phyloP scores from a whole-genome alignment of 1,140 invertebrate species.

The Apis laboriosa region DNA sequence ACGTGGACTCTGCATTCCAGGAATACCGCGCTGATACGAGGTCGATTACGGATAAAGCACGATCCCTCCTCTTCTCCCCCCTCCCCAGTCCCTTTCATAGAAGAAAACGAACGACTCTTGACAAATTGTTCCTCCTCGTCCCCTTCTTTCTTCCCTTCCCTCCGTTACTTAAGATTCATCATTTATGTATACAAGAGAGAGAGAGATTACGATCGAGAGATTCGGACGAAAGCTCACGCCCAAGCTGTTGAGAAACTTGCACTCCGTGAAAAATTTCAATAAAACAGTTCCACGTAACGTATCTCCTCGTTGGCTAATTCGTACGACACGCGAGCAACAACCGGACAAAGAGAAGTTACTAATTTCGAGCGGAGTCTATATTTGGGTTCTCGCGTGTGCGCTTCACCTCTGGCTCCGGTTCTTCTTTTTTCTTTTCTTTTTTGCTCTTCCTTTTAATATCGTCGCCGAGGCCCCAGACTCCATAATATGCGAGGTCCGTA shows the following conservation, averaged over 20 bases:
- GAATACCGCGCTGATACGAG: constrained; percentile 61
- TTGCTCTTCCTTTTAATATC: constrained; percentile 65
- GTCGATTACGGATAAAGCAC: constrained; percentile 62
- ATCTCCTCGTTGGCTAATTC: constrained; percentile 32
- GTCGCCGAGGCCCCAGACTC: constrained; percentile 62
- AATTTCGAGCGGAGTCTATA: constrained; percentile 73
- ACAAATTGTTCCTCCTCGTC: constrained; percentile 47
- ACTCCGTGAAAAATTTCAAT: not conserved
- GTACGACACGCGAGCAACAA: constrained; percentile 53
- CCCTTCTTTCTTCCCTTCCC: not conserved
- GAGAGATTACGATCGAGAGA: not conserved
- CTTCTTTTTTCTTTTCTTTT: not conserved
- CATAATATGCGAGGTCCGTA: constrained; percentile 73
- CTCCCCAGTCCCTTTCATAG: constrained; percentile 43
- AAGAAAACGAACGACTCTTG: constrained; percentile 47
- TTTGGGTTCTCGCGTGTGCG: constrained; percentile 63
- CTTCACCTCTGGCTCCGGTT: constrained; percentile 57
- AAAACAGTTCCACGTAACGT: not conserved
- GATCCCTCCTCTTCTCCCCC: constrained; percentile 18
- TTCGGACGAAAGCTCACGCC: not conserved
- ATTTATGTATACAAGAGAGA: not conserved
- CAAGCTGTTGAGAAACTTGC: no score
- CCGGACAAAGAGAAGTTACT: constrained; percentile 69
- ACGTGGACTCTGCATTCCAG: constrained; percentile 57
- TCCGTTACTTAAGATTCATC: not conserved